A percentile compares a stretch with the other conserved stretches of the same genome.
phyloP scores from a whole-genome alignment of 2,113 vertebrate species.

The Phyllostomus discolor region DNA sequence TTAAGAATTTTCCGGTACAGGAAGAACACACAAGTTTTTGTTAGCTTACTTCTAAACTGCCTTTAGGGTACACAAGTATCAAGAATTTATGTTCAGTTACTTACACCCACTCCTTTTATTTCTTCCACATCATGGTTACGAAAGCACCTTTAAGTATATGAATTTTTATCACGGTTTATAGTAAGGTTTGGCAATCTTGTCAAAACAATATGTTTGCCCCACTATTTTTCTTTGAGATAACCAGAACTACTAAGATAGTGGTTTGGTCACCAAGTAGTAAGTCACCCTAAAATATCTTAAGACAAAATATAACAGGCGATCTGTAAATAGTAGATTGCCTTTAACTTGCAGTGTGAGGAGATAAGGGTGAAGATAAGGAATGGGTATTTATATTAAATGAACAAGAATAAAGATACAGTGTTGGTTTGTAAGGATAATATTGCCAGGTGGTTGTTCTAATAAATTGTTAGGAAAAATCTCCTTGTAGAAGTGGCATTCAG shows the following conservation, averaged over 20 bases:
- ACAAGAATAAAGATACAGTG: background rate
- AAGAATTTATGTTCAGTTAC: slow-evolving; percentile 49
- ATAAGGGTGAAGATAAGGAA: background rate
- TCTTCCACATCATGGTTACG: background rate
- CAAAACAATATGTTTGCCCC: background rate
- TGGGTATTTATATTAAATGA: background rate
- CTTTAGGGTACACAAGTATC: background rate
- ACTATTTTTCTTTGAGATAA: background rate
- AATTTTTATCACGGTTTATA: slow-evolving; percentile 7
- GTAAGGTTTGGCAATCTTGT: slow-evolving; percentile 26
- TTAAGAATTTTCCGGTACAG: slow-evolving; percentile 46
- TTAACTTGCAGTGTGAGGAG: background rate
- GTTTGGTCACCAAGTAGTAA: background rate
- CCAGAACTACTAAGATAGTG: background rate
- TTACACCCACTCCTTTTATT: background rate
- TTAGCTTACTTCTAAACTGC: slow-evolving; percentile 7
- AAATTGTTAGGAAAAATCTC: slow-evolving; percentile 14
- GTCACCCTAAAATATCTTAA: background rate
- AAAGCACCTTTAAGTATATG: background rate
- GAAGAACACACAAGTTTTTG: slow-evolving; percentile 35
- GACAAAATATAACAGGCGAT: background rate
- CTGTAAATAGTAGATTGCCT: background rate
- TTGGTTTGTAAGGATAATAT: background rate
- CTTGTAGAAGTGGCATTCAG: background rate
- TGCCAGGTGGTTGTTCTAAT: background rate